Evolutionary conservation across 2,113 vertebrate genomes (phyloP), one percentile per base, ranked within the genome.

Genomic region (Colius striatus): DNA sequence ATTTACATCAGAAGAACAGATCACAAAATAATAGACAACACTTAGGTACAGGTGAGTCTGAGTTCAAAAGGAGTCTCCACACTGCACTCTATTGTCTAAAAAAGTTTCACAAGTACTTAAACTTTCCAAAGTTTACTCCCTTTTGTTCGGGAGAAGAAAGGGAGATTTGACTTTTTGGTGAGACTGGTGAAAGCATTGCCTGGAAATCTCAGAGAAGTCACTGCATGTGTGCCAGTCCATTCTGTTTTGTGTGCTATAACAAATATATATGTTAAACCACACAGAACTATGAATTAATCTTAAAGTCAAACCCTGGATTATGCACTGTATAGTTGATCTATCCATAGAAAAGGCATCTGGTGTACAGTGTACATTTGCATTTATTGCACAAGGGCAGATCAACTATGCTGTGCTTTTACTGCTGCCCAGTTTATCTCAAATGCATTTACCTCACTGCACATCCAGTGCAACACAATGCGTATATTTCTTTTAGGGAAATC

Each of bases 1-100:
- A 80, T 84, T 90, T 86, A 86, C 61, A 71, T 57, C 77, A 76
- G 77, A 88, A 87, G 51, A 86, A 53, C 21, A 94, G 63, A 80
- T 53, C 26, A 72, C 18, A 88, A 57, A 88, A 78, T 84, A 71
- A 88, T 18, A 79, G 72, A 45, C 76, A 77, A 60, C 0, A 2
- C 10, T 78, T 48, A 84, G 26, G 30, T 53, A 54, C 57, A 92
- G 65, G 43, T 87, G 51, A 95, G 32, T 32, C 18, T 92, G 10
- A 63, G 88, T 90, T 80, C 60, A 84, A 62, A 83, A 66, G 26
- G 17, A 83, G 29, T 26, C 48, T 86, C 76, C 43, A 34, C 48
- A 61, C 27, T 50, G 26, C 34, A 71, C 16, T 84, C 67, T 90
- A 16, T 62, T 74, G 70, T 60, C 61, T 84, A 76, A 83, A 7